These are phyloP conservation scores for Lycodopsis pacificus DNA, from an alignment of 2,797 vertebrate genomes.

Conservation along the genomic window DNA sequence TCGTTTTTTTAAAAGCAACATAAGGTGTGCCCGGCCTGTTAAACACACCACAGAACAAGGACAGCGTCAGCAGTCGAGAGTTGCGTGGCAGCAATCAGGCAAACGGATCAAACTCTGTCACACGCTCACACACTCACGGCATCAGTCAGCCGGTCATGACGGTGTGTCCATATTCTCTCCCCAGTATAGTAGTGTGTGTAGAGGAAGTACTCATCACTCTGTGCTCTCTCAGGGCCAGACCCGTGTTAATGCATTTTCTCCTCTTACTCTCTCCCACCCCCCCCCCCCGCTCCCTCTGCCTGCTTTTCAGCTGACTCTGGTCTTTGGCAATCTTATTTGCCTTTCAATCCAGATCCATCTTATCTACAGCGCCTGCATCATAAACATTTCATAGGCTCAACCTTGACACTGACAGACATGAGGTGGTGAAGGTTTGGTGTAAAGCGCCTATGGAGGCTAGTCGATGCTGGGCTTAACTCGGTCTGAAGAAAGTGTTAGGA, in stretches of 20 bases:
- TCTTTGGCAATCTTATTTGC: constrained; percentile 84
- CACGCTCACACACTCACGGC: constrained; percentile 28
- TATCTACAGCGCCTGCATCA: constrained; percentile 82
- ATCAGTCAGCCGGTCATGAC: constrained; percentile 59
- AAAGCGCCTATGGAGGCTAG: constrained; percentile 49
- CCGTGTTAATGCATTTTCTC: constrained; percentile 79
- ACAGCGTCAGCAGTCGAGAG: constrained; percentile 30
- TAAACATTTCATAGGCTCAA: constrained; percentile 84
- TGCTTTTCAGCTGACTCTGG: constrained; percentile 81
- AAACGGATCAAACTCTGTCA: constrained; percentile 42
- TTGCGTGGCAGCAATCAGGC: constrained; percentile 29
- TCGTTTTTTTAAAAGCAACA: constrained; percentile 26
- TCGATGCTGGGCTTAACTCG: constrained; percentile 54
- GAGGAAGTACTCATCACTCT: constrained; percentile 74
- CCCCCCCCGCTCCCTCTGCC: constrained; percentile 43
- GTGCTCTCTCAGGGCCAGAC: constrained; percentile 73
- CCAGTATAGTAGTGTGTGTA: constrained; percentile 56
- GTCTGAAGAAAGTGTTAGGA: constrained; percentile 37
- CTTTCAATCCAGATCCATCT: constrained; percentile 85
- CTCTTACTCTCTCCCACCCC: constrained; percentile 47
- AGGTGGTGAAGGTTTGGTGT: constrained; percentile 43
- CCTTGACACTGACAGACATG: constrained; percentile 71
- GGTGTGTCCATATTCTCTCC: constrained; percentile 55
- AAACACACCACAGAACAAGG: constrained; percentile 18
- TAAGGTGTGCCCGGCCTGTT: background rate